phyloP scores from a whole-genome alignment of 2,113 vertebrate genomes.

The Sterrhoptilus dennistouni region DNA sequence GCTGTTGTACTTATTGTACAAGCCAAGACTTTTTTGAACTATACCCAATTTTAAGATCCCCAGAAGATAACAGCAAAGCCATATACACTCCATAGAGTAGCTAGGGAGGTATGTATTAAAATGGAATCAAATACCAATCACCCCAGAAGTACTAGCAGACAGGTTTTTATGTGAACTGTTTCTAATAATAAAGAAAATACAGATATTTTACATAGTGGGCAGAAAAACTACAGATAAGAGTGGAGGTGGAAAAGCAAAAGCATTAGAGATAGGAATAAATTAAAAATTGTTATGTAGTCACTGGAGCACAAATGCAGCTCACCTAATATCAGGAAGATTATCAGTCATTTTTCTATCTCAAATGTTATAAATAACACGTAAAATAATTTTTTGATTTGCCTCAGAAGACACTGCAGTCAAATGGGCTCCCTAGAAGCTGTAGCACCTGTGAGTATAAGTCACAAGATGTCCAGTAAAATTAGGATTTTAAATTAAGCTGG shows the following conservation, averaged over 20 bases:
- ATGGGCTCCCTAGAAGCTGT: not conserved
- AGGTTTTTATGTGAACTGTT: slow-evolving; percentile 1
- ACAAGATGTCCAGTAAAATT: not conserved
- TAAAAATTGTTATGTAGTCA: not conserved
- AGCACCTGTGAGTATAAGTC: slow-evolving; percentile 29
- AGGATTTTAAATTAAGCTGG: slow-evolving; percentile 10
- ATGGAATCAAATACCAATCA: not conserved
- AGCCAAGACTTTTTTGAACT: not conserved
- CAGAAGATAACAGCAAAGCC: not conserved
- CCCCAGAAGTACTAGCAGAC: not conserved
- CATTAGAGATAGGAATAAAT: not conserved
- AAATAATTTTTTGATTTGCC: slow-evolving; percentile 30
- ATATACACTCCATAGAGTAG: not conserved
- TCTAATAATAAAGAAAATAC: not conserved
- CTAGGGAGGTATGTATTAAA: not conserved
- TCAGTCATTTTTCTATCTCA: slow-evolving; percentile 38
- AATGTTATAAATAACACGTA: slow-evolving; percentile 35
- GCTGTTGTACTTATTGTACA: not conserved
- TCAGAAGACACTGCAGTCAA: not conserved
- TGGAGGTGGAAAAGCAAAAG: not conserved
- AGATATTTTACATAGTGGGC: not conserved
- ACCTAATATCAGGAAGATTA: slow-evolving; percentile 18
- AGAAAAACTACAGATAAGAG: slow-evolving; percentile 6
- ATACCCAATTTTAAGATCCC: not conserved
- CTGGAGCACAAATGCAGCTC: slow-evolving; percentile 4